Conservation (phyloP, 2,888 invertebrate species). For the Eristalis tenax region DNA sequence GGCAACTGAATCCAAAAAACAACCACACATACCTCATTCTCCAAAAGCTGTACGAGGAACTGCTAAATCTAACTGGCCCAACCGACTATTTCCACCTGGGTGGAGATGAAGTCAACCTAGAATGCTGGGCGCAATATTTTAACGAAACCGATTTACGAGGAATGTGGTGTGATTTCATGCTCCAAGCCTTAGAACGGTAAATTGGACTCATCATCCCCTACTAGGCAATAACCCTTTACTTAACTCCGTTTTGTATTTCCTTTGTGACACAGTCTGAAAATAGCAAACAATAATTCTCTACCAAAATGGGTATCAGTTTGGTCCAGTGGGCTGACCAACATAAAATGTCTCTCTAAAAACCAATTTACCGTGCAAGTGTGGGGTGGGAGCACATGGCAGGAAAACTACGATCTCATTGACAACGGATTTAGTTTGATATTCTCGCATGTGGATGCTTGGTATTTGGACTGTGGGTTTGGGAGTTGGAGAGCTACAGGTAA, state of each 20-base stretch:
- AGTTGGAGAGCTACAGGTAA: constrained; percentile 88
- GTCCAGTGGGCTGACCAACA: constrained; percentile 89
- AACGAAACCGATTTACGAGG: constrained; percentile 90
- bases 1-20: constrained; percentile 91
- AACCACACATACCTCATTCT: constrained; percentile 88
- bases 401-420: constrained; percentile 88
- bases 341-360: constrained; percentile 85
- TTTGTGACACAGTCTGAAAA: constrained; percentile 76
- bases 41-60: constrained; percentile 88
- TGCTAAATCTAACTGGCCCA: constrained; percentile 88
- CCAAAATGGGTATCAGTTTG: constrained; percentile 84
- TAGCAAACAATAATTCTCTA: constrained; percentile 79
- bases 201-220: constrained; percentile 18
- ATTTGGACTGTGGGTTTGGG: constrained; percentile 93
- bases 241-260: neutral
- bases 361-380: constrained; percentile 88
- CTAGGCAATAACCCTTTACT: constrained; percentile 1
- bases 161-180: constrained; percentile 90
- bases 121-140: constrained; percentile 89
- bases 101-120: constrained; percentile 86
- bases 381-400: constrained; percentile 91
- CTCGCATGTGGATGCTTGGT: constrained; percentile 94
- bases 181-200: constrained; percentile 83
- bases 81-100: constrained; percentile 92
- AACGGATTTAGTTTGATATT: constrained; percentile 90